Base-by-base conservation (phyloP, 2,797 vertebrate genomes). In the Hapalemur alaotrensis region DNA sequence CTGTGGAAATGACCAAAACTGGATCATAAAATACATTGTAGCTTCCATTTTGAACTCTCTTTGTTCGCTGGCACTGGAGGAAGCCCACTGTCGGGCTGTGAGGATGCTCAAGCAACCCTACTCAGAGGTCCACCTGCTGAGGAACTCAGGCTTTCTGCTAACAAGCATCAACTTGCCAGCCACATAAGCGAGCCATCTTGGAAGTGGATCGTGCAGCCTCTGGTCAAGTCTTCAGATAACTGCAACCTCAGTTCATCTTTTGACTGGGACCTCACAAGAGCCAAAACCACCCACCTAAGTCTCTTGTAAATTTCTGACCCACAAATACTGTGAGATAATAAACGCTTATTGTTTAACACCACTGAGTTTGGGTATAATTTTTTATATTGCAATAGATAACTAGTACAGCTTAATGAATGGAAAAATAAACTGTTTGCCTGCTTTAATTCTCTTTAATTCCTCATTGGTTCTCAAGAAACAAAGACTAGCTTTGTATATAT, bases 361-460 rank as follows among this genome's bases (percentile, higher is more conserved):
- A 54, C 9, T 83, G 50, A 89, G 4, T 78, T 82, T 85, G 5
- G 3, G 20, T 80, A 8, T 35, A 59, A 79, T 57, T 43, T 54
- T 4, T 67, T 88, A 86, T 22, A 87, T 23, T 76, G 65, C 52
- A 76, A 52, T 14, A 75, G 86, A 86, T 75, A 83, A 59, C 0
- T 41, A 83, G 38, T 41, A 75, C 2, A 93, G 4, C 35, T 83
- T 18, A 86, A 52, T 73, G 86, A 86, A 89, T 80, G 32, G 15
- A 70, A 80, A 96, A 95, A 89, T 32, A 92, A 95, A 67, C 13
- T 88, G 5, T 43, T 95, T 92, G 13, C 14, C 22, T 79, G 22
- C 25, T 15, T 95, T 83, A 79, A 32, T 38, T 82, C 86, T 41
- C 23, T 11, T 57, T 50, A 81, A 10, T 93, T 85, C 9, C 79